Evolutionary conservation across 1,140 invertebrate species (phyloP).

Genomic region (Pogonomyrmex barbatus): DNA sequence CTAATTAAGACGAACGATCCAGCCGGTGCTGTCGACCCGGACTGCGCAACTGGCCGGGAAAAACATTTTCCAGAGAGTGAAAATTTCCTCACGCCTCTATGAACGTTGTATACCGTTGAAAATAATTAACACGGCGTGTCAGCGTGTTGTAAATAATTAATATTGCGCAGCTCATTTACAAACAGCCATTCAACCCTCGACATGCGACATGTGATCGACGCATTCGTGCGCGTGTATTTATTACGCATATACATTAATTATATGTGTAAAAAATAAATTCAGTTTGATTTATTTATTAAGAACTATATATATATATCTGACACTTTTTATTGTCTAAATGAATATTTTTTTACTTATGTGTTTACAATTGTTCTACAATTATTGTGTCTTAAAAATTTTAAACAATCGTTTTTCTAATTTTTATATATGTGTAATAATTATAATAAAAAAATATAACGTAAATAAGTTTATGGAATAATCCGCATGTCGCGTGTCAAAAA

Average conservation of each 20-base stretch:
- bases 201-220: slow-evolving; percentile 28
- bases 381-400: neutral
- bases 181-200: slow-evolving; percentile 34
- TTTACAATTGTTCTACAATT: neutral
- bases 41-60: slow-evolving; percentile 34
- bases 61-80: slow-evolving; percentile 63
- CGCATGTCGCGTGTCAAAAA: neutral
- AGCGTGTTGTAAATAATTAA: slow-evolving; percentile 54
- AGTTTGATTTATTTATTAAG: slow-evolving; percentile 9
- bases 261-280: slow-evolving; percentile 13
- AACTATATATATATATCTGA: neutral
- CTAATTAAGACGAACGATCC: slow-evolving; percentile 81
- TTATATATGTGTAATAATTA: neutral
- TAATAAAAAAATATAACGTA: neutral
- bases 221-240: neutral
- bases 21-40: slow-evolving; percentile 11
- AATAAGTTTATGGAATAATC: neutral
- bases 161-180: slow-evolving; percentile 23
- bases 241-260: neutral
- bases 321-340: neutral
- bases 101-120: slow-evolving; percentile 51
- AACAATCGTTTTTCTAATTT: neutral
- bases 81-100: slow-evolving; percentile 53
- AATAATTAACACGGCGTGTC: slow-evolving; percentile 68
- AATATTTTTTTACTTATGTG: neutral